A percentile compares a stretch with the other conserved stretches of the same genome.
Evolutionary conservation across 2,113 vertebrate species (phyloP).

Genomic region (Oryzias celebensis): DNA sequence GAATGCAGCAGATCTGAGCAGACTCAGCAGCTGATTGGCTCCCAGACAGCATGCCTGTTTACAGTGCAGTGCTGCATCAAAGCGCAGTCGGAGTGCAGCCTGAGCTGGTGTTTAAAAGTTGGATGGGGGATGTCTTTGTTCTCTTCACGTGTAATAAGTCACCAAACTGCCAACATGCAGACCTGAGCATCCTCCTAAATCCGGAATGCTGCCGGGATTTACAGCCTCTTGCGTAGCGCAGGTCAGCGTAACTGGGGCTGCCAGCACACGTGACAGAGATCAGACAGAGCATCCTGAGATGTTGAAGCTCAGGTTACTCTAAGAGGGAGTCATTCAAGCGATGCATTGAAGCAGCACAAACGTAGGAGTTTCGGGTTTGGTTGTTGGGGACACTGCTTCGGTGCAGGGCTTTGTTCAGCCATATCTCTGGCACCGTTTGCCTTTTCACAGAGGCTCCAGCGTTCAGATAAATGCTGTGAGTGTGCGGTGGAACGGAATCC

Average conservation of each 20-base stretch:
- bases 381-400: slow-evolving; percentile 21
- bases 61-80: slow-evolving; percentile 25
- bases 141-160: slow-evolving; percentile 23
- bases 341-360: neutral
- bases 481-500: slow-evolving; percentile 74
- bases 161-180: slow-evolving; percentile 24
- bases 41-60: slow-evolving; percentile 53
- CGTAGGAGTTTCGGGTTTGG: neutral
- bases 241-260: slow-evolving; percentile 11
- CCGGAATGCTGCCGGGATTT: neutral
- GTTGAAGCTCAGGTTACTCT: neutral
- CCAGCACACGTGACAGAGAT: slow-evolving; percentile 3
- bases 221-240: neutral
- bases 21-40: slow-evolving; percentile 3
- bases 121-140: slow-evolving; percentile 4
- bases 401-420: slow-evolving; percentile 56
- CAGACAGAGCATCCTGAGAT: neutral
- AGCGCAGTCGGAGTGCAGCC: neutral
- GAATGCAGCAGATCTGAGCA: slow-evolving; percentile 55
- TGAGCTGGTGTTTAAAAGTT: neutral
- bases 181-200: slow-evolving; percentile 30
- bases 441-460: slow-evolving; percentile 72
- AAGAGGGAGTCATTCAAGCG: slow-evolving; percentile 19
- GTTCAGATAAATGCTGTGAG: slow-evolving; percentile 75
- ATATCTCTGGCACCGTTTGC: slow-evolving; percentile 69